Percentiles rank a stretch among this genome's conserved stretches.
These are phyloP conservation scores for Lottia scabra DNA, from an alignment of 2,888 invertebrate genomes.

Conservation along the genomic window DNA sequence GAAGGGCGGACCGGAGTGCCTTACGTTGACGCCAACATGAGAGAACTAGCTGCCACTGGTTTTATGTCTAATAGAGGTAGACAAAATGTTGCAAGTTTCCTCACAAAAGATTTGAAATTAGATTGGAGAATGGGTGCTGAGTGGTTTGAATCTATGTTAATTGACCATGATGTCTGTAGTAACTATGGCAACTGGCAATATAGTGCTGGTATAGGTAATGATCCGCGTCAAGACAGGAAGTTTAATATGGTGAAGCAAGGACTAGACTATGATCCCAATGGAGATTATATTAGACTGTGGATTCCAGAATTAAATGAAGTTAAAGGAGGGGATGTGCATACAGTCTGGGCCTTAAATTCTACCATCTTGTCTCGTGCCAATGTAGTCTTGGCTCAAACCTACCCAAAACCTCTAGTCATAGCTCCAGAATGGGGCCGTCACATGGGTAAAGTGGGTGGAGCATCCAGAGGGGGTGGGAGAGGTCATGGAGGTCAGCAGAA, in stretches of 20 bases:
- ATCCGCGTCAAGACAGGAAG: slow-evolving; percentile 65
- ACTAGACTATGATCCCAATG: slow-evolving; percentile 60
- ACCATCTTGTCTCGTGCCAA: slow-evolving; percentile 38
- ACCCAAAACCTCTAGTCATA: slow-evolving; percentile 56
- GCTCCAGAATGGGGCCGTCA: slow-evolving; percentile 59
- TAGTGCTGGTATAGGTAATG: slow-evolving; percentile 68
- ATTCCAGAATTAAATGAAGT: slow-evolving; percentile 62
- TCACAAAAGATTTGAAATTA: slow-evolving; percentile 66
- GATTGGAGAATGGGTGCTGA: slow-evolving; percentile 69
- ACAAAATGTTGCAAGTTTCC: slow-evolving; percentile 69
- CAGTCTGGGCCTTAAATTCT: slow-evolving; percentile 50
- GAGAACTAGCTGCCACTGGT: slow-evolving; percentile 64
- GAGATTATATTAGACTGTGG: slow-evolving; percentile 66
- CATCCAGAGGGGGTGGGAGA: slow-evolving; percentile 18
- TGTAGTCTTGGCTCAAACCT: slow-evolving; percentile 52
- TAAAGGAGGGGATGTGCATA: slow-evolving; percentile 50
- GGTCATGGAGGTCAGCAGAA: slow-evolving; percentile 26
- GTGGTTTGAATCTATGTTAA: slow-evolving; percentile 67
- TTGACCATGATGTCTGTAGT: slow-evolving; percentile 68
- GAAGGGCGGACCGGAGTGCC: slow-evolving; percentile 69
- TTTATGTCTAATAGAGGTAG: slow-evolving; percentile 70
- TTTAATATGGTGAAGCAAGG: slow-evolving; percentile 64
- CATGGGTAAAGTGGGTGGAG: slow-evolving; percentile 34
- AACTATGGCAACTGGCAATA: slow-evolving; percentile 70
- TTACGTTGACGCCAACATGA: slow-evolving; percentile 70